Conservation (phyloP, 2,888 invertebrate species). For the Matsumyia berberina region DNA sequence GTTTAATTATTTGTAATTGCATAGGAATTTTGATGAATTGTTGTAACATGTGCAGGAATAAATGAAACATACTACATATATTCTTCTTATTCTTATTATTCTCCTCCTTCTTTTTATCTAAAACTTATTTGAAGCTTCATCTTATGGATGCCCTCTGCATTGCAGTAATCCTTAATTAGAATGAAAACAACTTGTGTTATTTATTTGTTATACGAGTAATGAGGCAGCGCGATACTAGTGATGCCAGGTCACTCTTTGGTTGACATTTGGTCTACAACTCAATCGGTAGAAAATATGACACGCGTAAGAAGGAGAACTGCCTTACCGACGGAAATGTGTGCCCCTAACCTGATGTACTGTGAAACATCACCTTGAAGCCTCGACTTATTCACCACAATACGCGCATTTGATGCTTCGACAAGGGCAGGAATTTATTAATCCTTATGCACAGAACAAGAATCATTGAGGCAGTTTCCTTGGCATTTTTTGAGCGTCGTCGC, state of each 20-base stretch:
- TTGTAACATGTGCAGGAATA: conserved; percentile 74
- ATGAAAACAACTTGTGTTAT: conserved; percentile 16
- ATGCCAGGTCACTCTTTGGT: neutral
- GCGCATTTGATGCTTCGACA: too few relatives aligned
- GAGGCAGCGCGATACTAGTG: conserved; percentile 12
- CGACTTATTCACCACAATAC: too few relatives aligned
- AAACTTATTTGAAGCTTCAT: conserved; percentile 40
- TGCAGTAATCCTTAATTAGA: conserved; percentile 71
- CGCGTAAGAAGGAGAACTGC: too few relatives aligned
- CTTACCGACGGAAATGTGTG: too few relatives aligned
- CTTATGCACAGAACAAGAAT: too few relatives aligned
- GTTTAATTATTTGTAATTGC: conserved; percentile 77
- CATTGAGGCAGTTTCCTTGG: too few relatives aligned
- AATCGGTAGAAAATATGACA: too few relatives aligned
- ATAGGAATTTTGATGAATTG: conserved; percentile 76
- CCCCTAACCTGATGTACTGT: too few relatives aligned
- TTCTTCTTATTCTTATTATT: conserved; percentile 54
- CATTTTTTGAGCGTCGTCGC: too few relatives aligned
- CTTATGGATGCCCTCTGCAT: conserved; percentile 57
- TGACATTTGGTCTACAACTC: too few relatives aligned
- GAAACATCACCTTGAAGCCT: too few relatives aligned
- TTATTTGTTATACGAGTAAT: conserved; percentile 37
- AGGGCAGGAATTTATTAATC: too few relatives aligned
- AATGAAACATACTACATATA: conserved; percentile 67
- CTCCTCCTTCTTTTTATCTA: conserved; percentile 22